Conservation (phyloP, 1,140 invertebrate genomes). For the Ceratina calcarata region DNA sequence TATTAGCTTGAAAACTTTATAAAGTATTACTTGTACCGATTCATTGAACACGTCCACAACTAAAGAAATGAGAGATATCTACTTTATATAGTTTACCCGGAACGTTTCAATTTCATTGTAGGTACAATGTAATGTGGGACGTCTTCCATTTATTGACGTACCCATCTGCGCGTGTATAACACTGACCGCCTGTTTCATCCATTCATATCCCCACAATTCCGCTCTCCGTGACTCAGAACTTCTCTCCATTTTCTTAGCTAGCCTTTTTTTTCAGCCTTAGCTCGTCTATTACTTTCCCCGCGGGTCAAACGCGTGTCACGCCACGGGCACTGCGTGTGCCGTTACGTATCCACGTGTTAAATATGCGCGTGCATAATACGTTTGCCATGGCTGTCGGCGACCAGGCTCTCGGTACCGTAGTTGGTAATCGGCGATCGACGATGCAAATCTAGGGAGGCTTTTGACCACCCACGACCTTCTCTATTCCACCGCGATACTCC, state of each 20-base stretch:
- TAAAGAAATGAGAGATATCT: too few relatives aligned
- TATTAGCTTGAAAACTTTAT: too few relatives aligned
- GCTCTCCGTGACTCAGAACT: neutral
- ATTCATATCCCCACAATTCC: constrained; percentile 4
- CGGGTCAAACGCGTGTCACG: constrained; percentile 23
- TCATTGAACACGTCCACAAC: too few relatives aligned
- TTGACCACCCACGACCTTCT: constrained; percentile 29
- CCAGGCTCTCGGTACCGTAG: constrained; percentile 20
- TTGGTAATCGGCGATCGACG: constrained; percentile 35
- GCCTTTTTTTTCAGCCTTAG: constrained; percentile 28
- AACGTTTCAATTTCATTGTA: too few relatives aligned
- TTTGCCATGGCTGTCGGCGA: constrained; percentile 18
- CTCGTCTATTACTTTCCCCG: constrained; percentile 25
- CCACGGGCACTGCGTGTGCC: neutral
- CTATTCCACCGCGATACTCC: neutral
- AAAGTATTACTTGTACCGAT: too few relatives aligned
- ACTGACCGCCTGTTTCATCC: neutral
- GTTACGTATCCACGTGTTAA: constrained; percentile 27
- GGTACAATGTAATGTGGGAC: neutral
- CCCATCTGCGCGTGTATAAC: neutral
- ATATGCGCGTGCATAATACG: constrained; percentile 12
- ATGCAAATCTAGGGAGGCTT: constrained; percentile 28
- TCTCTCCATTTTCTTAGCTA: constrained; percentile 4
- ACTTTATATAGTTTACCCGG: too few relatives aligned
- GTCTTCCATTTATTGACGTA: neutral